phyloP scores from a whole-genome alignment of 2,113 vertebrate species.

The Cyanocitta stelleri region DNA sequence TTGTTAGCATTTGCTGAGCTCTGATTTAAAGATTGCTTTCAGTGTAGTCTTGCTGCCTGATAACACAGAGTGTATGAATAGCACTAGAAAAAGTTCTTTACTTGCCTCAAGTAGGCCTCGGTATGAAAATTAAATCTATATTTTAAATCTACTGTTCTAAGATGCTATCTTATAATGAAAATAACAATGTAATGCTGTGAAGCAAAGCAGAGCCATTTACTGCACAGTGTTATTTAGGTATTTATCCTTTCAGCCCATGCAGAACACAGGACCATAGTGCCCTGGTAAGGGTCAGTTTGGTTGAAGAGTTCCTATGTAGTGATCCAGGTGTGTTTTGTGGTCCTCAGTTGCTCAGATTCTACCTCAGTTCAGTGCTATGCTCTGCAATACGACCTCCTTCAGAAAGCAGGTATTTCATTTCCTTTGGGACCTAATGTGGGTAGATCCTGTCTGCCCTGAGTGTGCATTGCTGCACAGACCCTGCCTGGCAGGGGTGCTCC shows the following conservation, averaged over 20 bases:
- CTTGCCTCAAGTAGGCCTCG: background rate
- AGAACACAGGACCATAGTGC: background rate
- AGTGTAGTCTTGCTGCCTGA: background rate
- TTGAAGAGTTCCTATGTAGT: background rate
- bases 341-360: background rate
- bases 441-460: background rate
- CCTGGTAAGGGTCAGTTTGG: background rate
- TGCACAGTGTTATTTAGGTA: background rate
- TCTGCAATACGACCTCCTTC: background rate
- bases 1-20: background rate
- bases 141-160: background rate
- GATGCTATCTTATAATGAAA: background rate
- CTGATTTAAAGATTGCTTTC: background rate
- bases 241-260: background rate
- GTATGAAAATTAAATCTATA: background rate
- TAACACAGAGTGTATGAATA: background rate
- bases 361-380: slow-evolving; percentile 6
- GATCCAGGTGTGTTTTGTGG: background rate
- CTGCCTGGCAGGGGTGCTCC: background rate
- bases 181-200: background rate
- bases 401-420: background rate
- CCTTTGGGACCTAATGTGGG: background rate
- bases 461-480: background rate
- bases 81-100: background rate
- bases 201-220: background rate